Conservation (phyloP, 2,113 vertebrate species). For the Pithys albifrons region DNA sequence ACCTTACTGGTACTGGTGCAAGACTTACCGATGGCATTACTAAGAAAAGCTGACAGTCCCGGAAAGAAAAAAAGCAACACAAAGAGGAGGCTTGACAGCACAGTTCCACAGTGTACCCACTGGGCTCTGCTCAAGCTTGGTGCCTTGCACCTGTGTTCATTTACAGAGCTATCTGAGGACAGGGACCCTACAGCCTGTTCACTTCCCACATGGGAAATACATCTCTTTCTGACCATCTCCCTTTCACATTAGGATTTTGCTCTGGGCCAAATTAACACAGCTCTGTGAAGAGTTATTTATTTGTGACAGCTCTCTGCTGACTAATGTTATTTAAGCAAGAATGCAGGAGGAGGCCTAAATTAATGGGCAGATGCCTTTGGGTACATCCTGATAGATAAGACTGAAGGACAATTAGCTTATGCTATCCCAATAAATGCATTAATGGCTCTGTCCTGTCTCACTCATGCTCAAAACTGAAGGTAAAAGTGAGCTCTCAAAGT, state of each 20-base stretch:
- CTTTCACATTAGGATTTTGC: not conserved
- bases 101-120: too few relatives aligned
- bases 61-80: not conserved
- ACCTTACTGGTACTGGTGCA: not conserved
- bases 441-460: not conserved
- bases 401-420: not conserved
- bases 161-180: not conserved
- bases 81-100: not conserved
- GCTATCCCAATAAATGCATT: not conserved
- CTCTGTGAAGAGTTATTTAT: not conserved
- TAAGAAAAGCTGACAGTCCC: not conserved
- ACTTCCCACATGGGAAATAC: not conserved
- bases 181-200: not conserved
- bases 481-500: not conserved
- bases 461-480: not conserved
- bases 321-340: not conserved
- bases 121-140: rapidly evolving
- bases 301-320: not conserved
- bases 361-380: not conserved
- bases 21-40: rapidly evolving
- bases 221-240: not conserved
- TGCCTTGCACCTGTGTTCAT: not conserved
- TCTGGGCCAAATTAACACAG: not conserved
- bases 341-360: not conserved
- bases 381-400: not conserved